A percentile compares a stretch with the other conserved stretches of the same genome.
Conservation (phyloP, 2,113 vertebrate species). For the Sinocyclocheilus rhinocerous region DNA sequence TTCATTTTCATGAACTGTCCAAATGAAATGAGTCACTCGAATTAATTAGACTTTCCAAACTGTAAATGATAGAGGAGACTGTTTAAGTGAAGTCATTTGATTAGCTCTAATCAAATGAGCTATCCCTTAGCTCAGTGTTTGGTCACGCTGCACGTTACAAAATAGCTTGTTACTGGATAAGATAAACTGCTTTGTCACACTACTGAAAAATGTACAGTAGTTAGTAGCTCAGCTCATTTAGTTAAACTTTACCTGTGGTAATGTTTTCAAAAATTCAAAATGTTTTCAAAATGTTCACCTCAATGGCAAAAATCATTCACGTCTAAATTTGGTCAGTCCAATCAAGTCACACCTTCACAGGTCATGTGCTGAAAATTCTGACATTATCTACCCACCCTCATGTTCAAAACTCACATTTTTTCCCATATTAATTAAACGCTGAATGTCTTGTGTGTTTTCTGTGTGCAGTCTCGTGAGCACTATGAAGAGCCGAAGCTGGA, state of each 20-base stretch:
- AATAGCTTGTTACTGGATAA: background rate
- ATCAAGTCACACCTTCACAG: background rate
- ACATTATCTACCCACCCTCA: background rate
- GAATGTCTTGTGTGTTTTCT: background rate
- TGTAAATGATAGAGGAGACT: background rate
- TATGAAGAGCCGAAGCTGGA: slow-evolving; percentile 92
- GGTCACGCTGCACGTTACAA: background rate
- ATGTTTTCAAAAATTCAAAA: background rate
- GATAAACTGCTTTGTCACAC: background rate
- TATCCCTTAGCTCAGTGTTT: background rate
- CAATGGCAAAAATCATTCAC: background rate
- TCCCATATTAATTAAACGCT: background rate
- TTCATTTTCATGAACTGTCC: background rate
- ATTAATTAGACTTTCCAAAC: too few relatives aligned
- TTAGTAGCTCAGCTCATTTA: background rate
- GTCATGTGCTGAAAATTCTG: background rate
- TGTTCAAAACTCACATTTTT: background rate
- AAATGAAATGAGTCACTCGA: background rate
- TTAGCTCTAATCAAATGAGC: background rate
- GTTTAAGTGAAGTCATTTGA: background rate
- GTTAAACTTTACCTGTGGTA: background rate
- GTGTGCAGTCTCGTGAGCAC: slow-evolving; percentile 83
- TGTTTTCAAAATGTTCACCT: background rate
- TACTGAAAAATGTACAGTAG: background rate
- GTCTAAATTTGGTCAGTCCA: background rate